Evolutionary conservation across 1,140 invertebrate genomes (phyloP).

Genomic region (Hestina assimilis): DNA sequence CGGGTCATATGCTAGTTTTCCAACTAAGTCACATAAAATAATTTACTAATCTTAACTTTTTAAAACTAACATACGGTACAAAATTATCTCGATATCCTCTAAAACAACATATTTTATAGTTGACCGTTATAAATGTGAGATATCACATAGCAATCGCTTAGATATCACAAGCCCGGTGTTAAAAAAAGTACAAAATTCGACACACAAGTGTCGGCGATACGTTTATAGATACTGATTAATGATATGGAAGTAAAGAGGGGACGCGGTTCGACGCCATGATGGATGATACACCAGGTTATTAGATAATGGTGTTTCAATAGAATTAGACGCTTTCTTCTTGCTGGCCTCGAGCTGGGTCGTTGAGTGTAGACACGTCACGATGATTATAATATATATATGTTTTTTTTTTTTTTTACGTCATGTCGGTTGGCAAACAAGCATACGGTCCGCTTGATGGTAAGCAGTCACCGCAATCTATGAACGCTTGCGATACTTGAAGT

Average conservation of each 20-base stretch:
- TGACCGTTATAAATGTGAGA: neutral
- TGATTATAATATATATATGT: neutral
- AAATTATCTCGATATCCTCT: too few relatives aligned
- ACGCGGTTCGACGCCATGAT: slow-evolving; percentile 54
- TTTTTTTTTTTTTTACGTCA: too few relatives aligned
- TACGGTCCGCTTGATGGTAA: too few relatives aligned
- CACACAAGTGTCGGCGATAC: slow-evolving; percentile 64
- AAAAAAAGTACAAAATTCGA: slow-evolving; percentile 56
- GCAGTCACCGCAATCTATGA: too few relatives aligned
- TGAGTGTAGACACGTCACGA: neutral
- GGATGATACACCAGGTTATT: slow-evolving; percentile 65
- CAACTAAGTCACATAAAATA: too few relatives aligned
- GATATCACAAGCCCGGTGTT: neutral
- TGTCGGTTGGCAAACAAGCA: too few relatives aligned
- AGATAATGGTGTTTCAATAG: slow-evolving; percentile 74
- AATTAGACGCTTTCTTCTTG: slow-evolving; percentile 72
- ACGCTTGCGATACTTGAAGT: too few relatives aligned
- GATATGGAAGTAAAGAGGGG: slow-evolving; percentile 63
- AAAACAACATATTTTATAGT: neutral
- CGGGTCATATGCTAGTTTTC: too few relatives aligned
- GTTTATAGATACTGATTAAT: slow-evolving; percentile 77
- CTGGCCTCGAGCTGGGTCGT: slow-evolving; percentile 19
- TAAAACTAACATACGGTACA: too few relatives aligned
- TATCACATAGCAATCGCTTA: slow-evolving; percentile 1
- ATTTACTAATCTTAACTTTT: too few relatives aligned